phyloP scores from a whole-genome alignment of 1,140 invertebrate species.

The Lordiphosa stackelbergi region DNA sequence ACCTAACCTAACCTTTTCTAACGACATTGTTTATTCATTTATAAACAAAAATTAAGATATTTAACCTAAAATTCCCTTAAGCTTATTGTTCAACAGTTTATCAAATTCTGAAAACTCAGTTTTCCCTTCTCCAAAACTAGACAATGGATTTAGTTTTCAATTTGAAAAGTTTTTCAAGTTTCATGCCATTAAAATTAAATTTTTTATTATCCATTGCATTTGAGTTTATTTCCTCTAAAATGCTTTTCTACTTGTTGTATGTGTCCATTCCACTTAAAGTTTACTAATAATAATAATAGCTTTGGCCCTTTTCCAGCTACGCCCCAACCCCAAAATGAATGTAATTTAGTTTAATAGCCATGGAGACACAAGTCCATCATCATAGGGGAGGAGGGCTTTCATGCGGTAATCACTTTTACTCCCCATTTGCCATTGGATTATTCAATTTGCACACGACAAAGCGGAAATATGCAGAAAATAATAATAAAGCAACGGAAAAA shows the following conservation, averaged over 20 bases:
- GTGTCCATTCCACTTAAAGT: background rate
- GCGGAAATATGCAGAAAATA: constrained; percentile 48
- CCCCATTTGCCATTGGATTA: constrained; percentile 43
- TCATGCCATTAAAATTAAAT: too few species aligned
- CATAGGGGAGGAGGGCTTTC: background rate
- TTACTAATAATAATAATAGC: constrained; percentile 10
- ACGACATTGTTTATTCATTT: too few species aligned
- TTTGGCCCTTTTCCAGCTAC: constrained; percentile 2
- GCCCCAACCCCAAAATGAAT: constrained; percentile 2
- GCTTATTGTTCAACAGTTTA: too few species aligned
- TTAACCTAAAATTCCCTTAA: too few species aligned
- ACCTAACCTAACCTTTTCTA: too few species aligned
- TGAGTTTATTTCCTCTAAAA: too few species aligned
- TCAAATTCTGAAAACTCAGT: too few species aligned
- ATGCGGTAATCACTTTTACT: constrained; percentile 11
- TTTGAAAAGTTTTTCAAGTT: too few species aligned
- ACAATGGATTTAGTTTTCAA: too few species aligned
- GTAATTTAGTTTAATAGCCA: constrained; percentile 10
- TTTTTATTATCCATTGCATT: too few species aligned
- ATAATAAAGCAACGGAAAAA: constrained; percentile 39
- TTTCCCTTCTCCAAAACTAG: too few species aligned
- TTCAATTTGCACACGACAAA: constrained; percentile 44
- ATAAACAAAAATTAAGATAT: too few species aligned
- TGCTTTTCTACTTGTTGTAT: background rate
- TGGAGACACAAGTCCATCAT: constrained; percentile 4